Percentiles rank a stretch among this genome's conserved stretches.
These are phyloP conservation scores for Brachionus plicatilis DNA, from an alignment of 1,140 invertebrate genomes.

Conservation along the genomic window DNA sequence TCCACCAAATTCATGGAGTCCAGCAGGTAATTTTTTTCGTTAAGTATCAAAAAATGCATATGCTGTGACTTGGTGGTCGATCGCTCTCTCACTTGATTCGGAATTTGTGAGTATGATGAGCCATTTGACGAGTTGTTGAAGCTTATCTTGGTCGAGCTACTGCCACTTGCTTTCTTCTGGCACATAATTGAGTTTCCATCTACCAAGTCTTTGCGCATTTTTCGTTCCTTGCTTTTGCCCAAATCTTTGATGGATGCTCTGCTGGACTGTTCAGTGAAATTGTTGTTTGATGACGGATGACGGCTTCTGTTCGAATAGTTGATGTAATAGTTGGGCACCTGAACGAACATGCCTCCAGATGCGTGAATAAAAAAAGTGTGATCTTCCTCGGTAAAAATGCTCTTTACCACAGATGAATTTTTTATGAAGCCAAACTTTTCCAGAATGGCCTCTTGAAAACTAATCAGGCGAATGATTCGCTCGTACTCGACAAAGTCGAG, in stretches of 20 bases:
- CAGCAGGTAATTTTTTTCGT: neutral
- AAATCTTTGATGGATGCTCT: neutral
- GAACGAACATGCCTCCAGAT: slow-evolving; percentile 86
- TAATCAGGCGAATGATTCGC: slow-evolving; percentile 67
- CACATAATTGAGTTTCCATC: neutral
- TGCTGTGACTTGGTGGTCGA: neutral
- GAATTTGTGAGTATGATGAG: slow-evolving; percentile 6
- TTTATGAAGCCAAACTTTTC: slow-evolving; percentile 45
- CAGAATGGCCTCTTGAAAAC: slow-evolving; percentile 64
- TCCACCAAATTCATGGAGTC: neutral
- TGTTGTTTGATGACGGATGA: slow-evolving; percentile 22
- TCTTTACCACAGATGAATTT: slow-evolving; percentile 28
- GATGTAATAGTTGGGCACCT: slow-evolving; percentile 61
- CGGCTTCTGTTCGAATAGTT: slow-evolving; percentile 21
- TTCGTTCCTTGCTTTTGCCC: neutral
- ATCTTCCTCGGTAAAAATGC: slow-evolving; percentile 14
- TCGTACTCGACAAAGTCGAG: slow-evolving; percentile 72
- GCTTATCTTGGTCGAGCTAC: neutral
- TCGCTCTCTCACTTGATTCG: neutral
- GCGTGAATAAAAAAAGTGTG: slow-evolving; percentile 71
- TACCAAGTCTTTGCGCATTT: neutral
- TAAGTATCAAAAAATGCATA: slow-evolving; percentile 1
- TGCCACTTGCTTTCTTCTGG: neutral
- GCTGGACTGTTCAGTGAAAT: neutral
- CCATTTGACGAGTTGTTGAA: neutral